A percentile compares a stretch with the other conserved stretches of the same genome.
These are phyloP conservation scores for Caenorhabditis angaria DNA, from an alignment of 2,888 invertebrate genomes.

Conservation along the genomic window DNA sequence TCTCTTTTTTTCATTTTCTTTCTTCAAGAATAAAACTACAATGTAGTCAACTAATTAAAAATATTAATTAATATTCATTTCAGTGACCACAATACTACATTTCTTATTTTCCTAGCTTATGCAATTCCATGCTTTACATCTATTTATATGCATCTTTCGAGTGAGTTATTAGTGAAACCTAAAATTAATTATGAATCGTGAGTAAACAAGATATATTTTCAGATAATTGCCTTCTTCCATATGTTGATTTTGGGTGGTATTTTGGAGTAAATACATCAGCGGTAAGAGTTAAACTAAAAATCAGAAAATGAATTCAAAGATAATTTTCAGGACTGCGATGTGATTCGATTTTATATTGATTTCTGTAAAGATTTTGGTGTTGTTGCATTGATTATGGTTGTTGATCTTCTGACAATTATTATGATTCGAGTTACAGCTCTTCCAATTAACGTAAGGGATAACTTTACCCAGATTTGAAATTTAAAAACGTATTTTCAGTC, in stretches of 20 bases:
- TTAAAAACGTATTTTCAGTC: not conserved
- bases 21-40: too few relatives aligned
- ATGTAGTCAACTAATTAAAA: not conserved
- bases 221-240: slow-evolving; percentile 38
- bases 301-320: not conserved
- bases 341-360: slow-evolving; percentile 31
- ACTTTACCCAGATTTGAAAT: too few relatives aligned
- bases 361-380: slow-evolving; percentile 40
- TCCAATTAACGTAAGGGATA: slow-evolving; percentile 22
- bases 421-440: slow-evolving; percentile 32
- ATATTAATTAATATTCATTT: slow-evolving; percentile 6
- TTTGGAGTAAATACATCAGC: slow-evolving; percentile 38
- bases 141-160: slow-evolving; percentile 37
- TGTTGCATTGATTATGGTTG: slow-evolving; percentile 24
- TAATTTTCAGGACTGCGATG: slow-evolving; percentile 19
- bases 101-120: slow-evolving; percentile 36
- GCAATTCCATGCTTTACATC: slow-evolving; percentile 37
- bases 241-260: slow-evolving; percentile 39
- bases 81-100: slow-evolving; percentile 27
- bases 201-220: slow-evolving; percentile 17
- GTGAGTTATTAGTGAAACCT: slow-evolving; percentile 12
- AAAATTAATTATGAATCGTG: not conserved
- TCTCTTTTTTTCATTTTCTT: not conserved
- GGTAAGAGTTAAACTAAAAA: not conserved
- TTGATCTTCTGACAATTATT: slow-evolving; percentile 29